Conservation (phyloP, 2,797 vertebrate genomes). For the Acipenser ruthenus region DNA sequence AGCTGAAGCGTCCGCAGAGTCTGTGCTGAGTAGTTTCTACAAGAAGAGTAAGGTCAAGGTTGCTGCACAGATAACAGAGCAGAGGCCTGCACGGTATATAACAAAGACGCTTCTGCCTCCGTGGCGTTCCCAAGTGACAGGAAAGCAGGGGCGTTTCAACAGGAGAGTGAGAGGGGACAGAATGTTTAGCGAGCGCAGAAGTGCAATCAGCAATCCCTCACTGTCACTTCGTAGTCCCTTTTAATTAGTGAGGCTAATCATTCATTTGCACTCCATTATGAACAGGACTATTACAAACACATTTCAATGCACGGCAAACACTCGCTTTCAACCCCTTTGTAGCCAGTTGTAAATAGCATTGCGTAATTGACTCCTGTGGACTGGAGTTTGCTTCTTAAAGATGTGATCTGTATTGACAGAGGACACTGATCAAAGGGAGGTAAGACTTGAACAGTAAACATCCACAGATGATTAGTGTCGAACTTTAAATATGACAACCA, state of each 20-base stretch:
- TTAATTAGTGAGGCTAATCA: neutral
- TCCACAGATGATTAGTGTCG: neutral
- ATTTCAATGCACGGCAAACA: constrained; percentile 11
- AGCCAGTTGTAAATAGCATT: constrained; percentile 7
- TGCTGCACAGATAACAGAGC: too few species aligned
- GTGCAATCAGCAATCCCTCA: neutral
- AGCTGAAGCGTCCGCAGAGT: too few species aligned
- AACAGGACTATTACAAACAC: constrained; percentile 10
- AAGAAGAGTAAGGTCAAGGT: too few species aligned
- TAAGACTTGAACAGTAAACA: neutral
- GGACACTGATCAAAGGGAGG: neutral
- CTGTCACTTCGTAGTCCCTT: neutral
- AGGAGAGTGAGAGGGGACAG: constrained; percentile 1
- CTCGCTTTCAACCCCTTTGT: neutral
- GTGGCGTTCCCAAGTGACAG: too few species aligned
- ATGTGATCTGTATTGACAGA: neutral
- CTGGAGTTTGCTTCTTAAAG: neutral
- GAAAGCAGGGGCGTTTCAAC: neutral
- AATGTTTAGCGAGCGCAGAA: neutral
- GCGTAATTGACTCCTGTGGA: neutral
- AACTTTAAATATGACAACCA: neutral
- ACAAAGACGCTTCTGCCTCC: too few species aligned
- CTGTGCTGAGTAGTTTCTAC: too few species aligned
- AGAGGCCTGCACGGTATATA: too few species aligned
- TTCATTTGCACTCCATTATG: constrained; percentile 10